Base-by-base conservation (phyloP, 2,797 vertebrate genomes). In the Glyptemys insculpta region DNA sequence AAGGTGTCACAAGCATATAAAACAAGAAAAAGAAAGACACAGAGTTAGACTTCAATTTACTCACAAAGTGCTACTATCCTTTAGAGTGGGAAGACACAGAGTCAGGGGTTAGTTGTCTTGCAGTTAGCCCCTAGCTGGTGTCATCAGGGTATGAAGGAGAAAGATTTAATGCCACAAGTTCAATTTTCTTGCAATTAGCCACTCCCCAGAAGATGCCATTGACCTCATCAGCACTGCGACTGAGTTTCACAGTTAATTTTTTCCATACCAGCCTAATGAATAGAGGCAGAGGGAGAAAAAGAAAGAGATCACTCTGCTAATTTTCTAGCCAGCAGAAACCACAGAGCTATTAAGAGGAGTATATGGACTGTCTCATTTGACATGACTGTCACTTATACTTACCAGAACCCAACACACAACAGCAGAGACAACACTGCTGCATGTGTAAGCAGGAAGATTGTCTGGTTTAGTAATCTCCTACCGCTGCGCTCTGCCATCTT, bases 141-240 rank as follows among this genome's bases (percentile, higher is more conserved):
- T 34, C 27, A 47, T 37, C 57, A 47, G 65, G 0, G 6, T 65
- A 41, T 11, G 14, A 83, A 94, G 81, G 90, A 92, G 59, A 82
- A 90, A 90, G 79, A 81, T 90, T 94, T 91, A 94, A 90, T 21
- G n/a, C 47, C 82, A 62, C 10, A 0, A 5, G 84, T 93, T 87
- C 91, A 94, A 82, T 96, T 94, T 92, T 81, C 94, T 88, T 79
- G 85, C 95, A 95, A 94, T 97, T 94, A 94, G 86, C 79, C 88
- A 91, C 92, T 91, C 91, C 92, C 97, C 85, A 95, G 94, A 96
- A 97, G 92, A 90, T 83, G 92, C 82, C 3, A 0, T 49, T 94
- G 91, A 97, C 92, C 93, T 92, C 87, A 89, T 93, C 93, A 94
- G 62, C 78, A 23, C 2, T 1, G 76, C 91, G 83, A 88, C 3